These are phyloP conservation scores for Cinclus cinclus DNA, from an alignment of 2,113 vertebrate species.

Conservation along the genomic window DNA sequence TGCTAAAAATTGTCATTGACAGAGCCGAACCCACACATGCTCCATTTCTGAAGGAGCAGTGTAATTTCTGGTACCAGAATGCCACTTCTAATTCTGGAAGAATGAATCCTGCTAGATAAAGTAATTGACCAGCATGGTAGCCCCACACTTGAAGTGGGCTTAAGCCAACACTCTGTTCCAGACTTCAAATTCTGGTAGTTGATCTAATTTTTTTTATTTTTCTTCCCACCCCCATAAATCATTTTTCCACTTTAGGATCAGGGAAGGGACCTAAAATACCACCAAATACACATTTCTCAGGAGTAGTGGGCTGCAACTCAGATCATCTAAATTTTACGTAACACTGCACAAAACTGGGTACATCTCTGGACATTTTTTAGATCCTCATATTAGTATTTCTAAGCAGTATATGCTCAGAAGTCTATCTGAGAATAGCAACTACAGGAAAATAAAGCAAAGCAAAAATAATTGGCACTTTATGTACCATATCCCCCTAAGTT, in stretches of 20 bases:
- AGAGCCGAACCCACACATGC: constrained; percentile 38
- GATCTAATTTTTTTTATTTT: background rate
- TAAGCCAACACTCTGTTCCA: background rate
- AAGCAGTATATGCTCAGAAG: background rate
- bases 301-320: background rate
- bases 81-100: background rate
- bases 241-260: background rate
- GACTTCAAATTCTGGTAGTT: background rate
- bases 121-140: background rate
- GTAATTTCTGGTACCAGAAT: background rate
- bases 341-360: background rate
- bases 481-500: background rate
- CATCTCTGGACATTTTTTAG: background rate
- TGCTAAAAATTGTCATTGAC: constrained; percentile 60
- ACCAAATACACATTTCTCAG: background rate
- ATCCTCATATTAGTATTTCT: background rate
- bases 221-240: background rate
- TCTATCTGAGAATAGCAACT: background rate
- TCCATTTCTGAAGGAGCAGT: background rate
- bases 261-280: constrained; percentile 3
- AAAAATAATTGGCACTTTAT: background rate
- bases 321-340: background rate
- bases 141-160: background rate
- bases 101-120: background rate
- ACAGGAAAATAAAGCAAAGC: background rate